Evolutionary conservation across 2,888 invertebrate genomes (phyloP).

Genomic region (Mantis religiosa): DNA sequence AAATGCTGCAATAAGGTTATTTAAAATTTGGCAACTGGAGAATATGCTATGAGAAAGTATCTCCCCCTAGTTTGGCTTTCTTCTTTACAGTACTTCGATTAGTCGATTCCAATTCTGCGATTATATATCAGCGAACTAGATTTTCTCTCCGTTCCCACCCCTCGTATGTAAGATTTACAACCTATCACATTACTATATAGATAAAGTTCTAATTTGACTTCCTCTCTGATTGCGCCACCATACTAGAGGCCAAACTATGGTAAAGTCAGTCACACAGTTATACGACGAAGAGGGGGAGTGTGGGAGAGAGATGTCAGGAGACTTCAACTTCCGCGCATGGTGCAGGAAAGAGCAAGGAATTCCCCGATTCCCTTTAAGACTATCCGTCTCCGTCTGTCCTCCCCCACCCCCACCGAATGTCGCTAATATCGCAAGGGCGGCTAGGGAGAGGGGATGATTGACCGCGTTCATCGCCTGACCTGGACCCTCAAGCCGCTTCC

Average conservation of each 20-base stretch:
- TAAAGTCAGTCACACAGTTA: background rate
- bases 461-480: constrained; percentile 19
- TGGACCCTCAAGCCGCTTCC: constrained; percentile 17
- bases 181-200: background rate
- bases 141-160: background rate
- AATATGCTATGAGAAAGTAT: too few species aligned
- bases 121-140: background rate
- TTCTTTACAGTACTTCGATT: background rate
- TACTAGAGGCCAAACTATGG: background rate
- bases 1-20: too few species aligned
- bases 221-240: background rate
- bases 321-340: background rate
- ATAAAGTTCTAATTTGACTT: background rate
- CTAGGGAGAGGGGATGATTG: constrained; percentile 8
- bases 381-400: background rate
- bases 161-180: background rate
- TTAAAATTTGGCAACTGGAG: too few species aligned
- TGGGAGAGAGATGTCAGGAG: background rate
- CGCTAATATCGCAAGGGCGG: constrained; percentile 12
- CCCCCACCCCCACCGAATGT: background rate
- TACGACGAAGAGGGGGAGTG: background rate
- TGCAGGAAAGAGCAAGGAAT: background rate
- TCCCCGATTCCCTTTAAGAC: background rate
- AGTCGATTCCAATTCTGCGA: background rate
- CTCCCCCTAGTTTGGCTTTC: background rate